A percentile compares a stretch with the other conserved stretches of the same genome.
Evolutionary conservation across 2,113 vertebrate species (phyloP).

Genomic region (Cairina moschata): DNA sequence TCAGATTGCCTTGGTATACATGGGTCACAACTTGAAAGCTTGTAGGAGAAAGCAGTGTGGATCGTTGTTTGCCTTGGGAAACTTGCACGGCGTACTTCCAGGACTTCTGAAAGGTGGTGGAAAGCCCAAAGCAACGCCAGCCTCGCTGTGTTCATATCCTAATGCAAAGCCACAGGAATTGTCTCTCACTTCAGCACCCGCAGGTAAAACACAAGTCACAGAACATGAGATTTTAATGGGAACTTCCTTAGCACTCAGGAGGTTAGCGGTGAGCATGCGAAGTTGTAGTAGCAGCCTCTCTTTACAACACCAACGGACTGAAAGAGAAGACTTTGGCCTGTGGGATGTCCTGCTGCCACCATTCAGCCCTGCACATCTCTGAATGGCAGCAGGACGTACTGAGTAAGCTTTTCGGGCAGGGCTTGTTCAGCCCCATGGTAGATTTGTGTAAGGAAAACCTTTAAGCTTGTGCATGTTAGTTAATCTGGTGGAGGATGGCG

Average conservation of each 20-base stretch:
- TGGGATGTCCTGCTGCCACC: accelerated
- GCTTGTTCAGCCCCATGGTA: neutral
- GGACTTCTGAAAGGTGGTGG: neutral
- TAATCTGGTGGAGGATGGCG: neutral
- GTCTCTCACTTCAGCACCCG: neutral
- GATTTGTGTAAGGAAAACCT: accelerated
- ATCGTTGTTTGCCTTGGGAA: neutral
- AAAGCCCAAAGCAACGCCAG: neutral
- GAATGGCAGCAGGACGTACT: neutral
- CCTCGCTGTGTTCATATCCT: accelerated
- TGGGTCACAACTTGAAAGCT: neutral
- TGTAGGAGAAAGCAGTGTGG: neutral
- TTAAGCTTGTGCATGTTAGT: neutral
- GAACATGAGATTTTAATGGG: neutral
- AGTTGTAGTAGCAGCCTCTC: neutral
- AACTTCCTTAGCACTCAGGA: neutral
- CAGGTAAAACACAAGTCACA: neutral
- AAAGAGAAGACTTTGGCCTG: neutral
- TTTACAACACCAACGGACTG: neutral
- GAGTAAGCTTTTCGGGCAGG: neutral
- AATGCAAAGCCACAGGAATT: neutral
- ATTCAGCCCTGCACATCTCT: accelerated
- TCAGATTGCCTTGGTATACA: neutral
- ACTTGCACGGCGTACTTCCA: neutral
- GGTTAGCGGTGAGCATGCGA: no score